Percentiles rank a stretch among this genome's conserved stretches.
phyloP scores from a whole-genome alignment of 2,888 invertebrate genomes.

The Drosophila mimica region DNA sequence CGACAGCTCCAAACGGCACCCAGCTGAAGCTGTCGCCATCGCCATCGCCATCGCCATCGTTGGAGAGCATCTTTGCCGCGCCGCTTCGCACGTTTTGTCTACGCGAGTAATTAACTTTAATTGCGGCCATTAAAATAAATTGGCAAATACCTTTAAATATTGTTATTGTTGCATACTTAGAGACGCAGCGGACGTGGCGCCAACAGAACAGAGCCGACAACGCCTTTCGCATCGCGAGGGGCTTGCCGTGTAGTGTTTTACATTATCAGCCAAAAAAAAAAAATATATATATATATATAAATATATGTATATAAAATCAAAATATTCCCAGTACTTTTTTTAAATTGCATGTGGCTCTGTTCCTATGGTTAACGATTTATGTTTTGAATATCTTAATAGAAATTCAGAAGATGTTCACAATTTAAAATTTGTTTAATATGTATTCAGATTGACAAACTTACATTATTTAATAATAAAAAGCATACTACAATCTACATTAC shows the following conservation, averaged over 20 bases:
- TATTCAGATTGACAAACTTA: not conserved
- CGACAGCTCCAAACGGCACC: slow-evolving; percentile 31
- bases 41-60: slow-evolving; percentile 20
- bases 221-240: slow-evolving; percentile 10
- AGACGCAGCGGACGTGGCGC: slow-evolving; percentile 49
- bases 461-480: not conserved
- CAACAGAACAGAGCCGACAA: slow-evolving; percentile 18
- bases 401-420: not conserved
- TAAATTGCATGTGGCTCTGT: not conserved
- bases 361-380: not conserved
- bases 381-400: not conserved
- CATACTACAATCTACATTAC: not conserved
- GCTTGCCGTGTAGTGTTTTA: slow-evolving; percentile 24
- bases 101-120: slow-evolving; percentile 84
- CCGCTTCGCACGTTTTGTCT: slow-evolving; percentile 80
- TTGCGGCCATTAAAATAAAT: slow-evolving; percentile 84
- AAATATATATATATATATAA: no score
- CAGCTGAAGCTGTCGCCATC: slow-evolving; percentile 41
- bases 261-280: slow-evolving; percentile 21
- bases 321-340: not conserved
- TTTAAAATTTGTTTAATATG: not conserved
- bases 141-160: slow-evolving; percentile 84
- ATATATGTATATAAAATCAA: not conserved
- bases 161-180: slow-evolving; percentile 81
- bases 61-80: slow-evolving; percentile 33